Base-by-base conservation (phyloP, 2,113 vertebrate species). In the Probosciger aterrimus region DNA sequence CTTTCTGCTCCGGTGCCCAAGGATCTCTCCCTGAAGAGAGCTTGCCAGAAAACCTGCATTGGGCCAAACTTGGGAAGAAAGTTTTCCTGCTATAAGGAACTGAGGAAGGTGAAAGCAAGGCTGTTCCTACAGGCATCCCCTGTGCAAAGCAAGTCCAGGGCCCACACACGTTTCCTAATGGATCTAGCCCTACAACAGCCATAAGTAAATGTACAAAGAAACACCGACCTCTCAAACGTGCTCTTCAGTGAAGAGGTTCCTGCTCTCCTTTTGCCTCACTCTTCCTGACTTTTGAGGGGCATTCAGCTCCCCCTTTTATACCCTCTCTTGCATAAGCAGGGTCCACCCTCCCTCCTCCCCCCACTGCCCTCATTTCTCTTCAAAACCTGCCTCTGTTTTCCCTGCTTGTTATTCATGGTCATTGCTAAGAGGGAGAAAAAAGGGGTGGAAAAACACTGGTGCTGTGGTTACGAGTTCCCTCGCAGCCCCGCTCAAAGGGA, bases 341-440 rank as follows among this genome's bases (percentile, higher is more conserved):
- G 49, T 59, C 65, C 43, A 19, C 39, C 73, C 90, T 31, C n/a
- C 59, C 49, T 46, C 47, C 69, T 49, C 74, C 62, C 57, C 3
- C 23, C 12, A 7, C 73, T 93, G 94, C 63, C 92, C 96, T 93
- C 85, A 78, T 94, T 96, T 93, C 95, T 88, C 76, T 97, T 94
- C 70, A 88, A 93, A 93, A 87, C 74, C 65, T 94, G 94, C 65
- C 74, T 92, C 93, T 97, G 96, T 96, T 97, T 97, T 97, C 92
- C 82, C 95, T 94, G 81, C 89, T 97, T 96, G 96, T 95, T 97
- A 94, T 97, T 94, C 91, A 92, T 78, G 76, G 89, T 65, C 14
- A 5, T 37, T 79, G 77, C 93, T 95, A 64, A 94, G 76, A 86
- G 44, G 50, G 44, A 96, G 84, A 19, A 87, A 88, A 94, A 53